A percentile compares a stretch with the other conserved stretches of the same genome.
phyloP scores from a whole-genome alignment of 2,888 invertebrate genomes.

The Acrocera orbiculus region DNA sequence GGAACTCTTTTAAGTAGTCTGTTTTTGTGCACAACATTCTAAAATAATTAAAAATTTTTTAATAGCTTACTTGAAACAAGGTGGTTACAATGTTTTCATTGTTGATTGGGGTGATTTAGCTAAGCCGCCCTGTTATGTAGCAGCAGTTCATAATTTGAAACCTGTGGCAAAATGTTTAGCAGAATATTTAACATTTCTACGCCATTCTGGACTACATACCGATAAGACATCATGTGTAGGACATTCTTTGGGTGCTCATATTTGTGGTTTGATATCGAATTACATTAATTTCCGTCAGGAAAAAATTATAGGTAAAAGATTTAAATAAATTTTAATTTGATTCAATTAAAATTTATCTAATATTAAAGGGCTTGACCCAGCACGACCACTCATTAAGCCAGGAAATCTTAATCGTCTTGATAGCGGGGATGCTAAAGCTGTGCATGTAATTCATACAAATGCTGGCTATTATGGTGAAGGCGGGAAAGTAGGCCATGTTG shows the following conservation, averaged over 20 bases:
- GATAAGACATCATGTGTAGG: conserved; percentile 56
- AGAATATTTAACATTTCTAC: conserved; percentile 41
- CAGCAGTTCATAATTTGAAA: conserved; percentile 56
- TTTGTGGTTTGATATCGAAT: conserved; percentile 58
- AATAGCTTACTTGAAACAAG: conserved; percentile 51
- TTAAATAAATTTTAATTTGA: background rate
- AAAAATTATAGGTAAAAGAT: conserved; percentile 44
- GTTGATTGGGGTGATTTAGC: conserved; percentile 59
- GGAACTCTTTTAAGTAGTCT: no score
- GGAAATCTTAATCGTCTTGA: conserved; percentile 45
- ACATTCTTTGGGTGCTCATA: conserved; percentile 58
- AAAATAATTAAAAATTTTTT: no score
- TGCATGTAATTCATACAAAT: conserved; percentile 62
- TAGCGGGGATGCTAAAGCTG: conserved; percentile 57
- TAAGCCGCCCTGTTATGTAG: conserved; percentile 53
- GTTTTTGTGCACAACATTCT: background rate
- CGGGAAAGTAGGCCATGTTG: conserved; percentile 54
- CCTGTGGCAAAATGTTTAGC: conserved; percentile 54
- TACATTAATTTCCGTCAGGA: conserved; percentile 54
- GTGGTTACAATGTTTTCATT: conserved; percentile 58
- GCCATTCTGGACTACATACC: conserved; percentile 46
- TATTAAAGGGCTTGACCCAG: conserved; percentile 48
- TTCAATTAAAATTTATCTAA: background rate
- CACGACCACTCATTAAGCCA: conserved; percentile 49
- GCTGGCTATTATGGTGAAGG: conserved; percentile 63